Base-by-base conservation (phyloP, 1,140 invertebrate species). In the Goniozus legneri region DNA sequence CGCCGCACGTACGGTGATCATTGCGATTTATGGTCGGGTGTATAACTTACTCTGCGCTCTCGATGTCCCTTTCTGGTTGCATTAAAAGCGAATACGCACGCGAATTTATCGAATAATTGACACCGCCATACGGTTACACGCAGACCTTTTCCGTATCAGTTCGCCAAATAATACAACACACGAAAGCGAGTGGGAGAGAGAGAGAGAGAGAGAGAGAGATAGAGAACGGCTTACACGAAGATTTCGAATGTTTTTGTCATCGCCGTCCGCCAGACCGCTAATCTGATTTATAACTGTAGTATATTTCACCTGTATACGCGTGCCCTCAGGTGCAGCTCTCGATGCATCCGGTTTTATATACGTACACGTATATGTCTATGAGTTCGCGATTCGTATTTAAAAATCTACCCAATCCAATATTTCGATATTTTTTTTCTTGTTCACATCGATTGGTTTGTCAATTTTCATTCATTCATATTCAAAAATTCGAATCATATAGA, bases 321-420 rank as follows among this genome's bases (percentile, higher is more conserved):
- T n/a, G 47, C 33, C 15, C 19, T 56, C 53, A 51, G 48, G 53
- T 42, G 38, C 38, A 50, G 54, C 42, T 53, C 56, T 53, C 32
- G 18, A 55, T 44, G 42, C n/a, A 47, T 44, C 32, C 48, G 50
- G 59, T 53, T 56, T 61, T 61, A 62, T 56, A 44, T 44, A 38
- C 60, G 55, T 52, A 55, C 58, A 59, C 53, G 59, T 56, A 53
- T 47, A 51, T 35, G 41, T 44, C 58, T 44, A 49, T 45, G 52
- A 56, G 47, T 40, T 44, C 46, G 58, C 54, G 56, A 54, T 49
- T 58, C 52, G 54, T 54, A 57, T 61, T n/a, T n/a, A n/a, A n/a
- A n/a, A n/a, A n/a, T n/a, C n/a, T n/a, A n/a, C n/a, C n/a, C n/a
- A n/a, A n/a, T n/a, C n/a, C n/a, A n/a, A n/a, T n/a, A n/a, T n/a